phyloP scores from a whole-genome alignment of 2,888 invertebrate species.

The Caradrina clavipalpis region DNA sequence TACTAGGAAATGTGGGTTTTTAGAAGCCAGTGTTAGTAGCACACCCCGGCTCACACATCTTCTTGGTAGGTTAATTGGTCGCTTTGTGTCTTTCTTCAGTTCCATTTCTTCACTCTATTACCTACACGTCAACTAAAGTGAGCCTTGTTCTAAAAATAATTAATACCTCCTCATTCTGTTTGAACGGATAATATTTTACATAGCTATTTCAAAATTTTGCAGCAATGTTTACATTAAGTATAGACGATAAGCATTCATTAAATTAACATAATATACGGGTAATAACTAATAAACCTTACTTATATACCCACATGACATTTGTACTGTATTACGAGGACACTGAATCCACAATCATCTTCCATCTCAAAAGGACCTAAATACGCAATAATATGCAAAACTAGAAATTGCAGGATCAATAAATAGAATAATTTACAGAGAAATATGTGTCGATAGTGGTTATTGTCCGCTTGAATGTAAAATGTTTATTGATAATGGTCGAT shows the following conservation, averaged over 20 bases:
- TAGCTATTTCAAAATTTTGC: slow-evolving; percentile 75
- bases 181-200: slow-evolving; percentile 67
- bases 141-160: slow-evolving; percentile 69
- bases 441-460: slow-evolving; percentile 54
- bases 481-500: slow-evolving; percentile 74
- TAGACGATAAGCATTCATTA: slow-evolving; percentile 72
- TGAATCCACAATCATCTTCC: slow-evolving; percentile 71
- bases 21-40: slow-evolving; percentile 84
- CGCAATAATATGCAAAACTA: slow-evolving; percentile 66
- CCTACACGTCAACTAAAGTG: slow-evolving; percentile 63
- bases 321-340: slow-evolving; percentile 79
- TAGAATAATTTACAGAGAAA: slow-evolving; percentile 60
- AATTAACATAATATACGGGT: slow-evolving; percentile 86
- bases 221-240: slow-evolving; percentile 74
- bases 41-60: slow-evolving; percentile 80
- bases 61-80: slow-evolving; percentile 82
- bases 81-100: slow-evolving; percentile 69
- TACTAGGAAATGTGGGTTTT: slow-evolving; percentile 89
- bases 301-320: slow-evolving; percentile 81
- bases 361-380: slow-evolving; percentile 67
- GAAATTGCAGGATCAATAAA: slow-evolving; percentile 60
- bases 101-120: slow-evolving; percentile 66
- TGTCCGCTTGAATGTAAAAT: slow-evolving; percentile 63
- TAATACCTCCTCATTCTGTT: slow-evolving; percentile 62
- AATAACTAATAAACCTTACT: slow-evolving; percentile 82